Conservation (phyloP, 1,140 invertebrate species). For the Gonatopus flavifemur region DNA sequence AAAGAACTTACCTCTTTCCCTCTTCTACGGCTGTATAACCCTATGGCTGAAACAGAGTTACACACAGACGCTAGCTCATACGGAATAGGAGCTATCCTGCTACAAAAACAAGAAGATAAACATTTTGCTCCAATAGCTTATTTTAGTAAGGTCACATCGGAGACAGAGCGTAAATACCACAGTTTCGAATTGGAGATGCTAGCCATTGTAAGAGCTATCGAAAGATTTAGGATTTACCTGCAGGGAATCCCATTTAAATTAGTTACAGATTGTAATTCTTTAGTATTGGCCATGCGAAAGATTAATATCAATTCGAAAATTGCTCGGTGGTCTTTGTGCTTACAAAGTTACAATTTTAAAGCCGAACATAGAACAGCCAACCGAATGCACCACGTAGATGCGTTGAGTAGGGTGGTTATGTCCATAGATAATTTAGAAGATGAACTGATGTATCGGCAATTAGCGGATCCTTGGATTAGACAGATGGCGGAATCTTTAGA, state of each 20-base stretch:
- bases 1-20: no score
- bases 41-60: constrained; percentile 25
- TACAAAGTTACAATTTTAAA: constrained; percentile 44
- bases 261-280: no score
- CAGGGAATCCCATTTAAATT: neutral
- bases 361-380: constrained; percentile 32
- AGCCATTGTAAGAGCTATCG: neutral
- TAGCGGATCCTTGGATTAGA: constrained; percentile 3
- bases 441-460: neutral
- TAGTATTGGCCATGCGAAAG: neutral
- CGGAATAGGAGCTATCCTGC: constrained; percentile 30
- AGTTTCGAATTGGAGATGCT: neutral
- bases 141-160: constrained; percentile 46
- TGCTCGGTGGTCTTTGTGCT: constrained; percentile 35
- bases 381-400: constrained; percentile 19
- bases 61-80: constrained; percentile 31
- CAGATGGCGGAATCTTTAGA: constrained; percentile 1
- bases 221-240: neutral
- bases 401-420: constrained; percentile 16
- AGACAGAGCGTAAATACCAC: constrained; percentile 1
- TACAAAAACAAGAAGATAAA: constrained; percentile 23
- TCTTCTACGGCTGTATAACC: no score
- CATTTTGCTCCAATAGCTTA: constrained; percentile 41
- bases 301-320: neutral
- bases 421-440: constrained; percentile 10